These are phyloP conservation scores for Ceratosolen solmsi DNA, from an alignment of 1,140 invertebrate genomes.

Conservation along the genomic window DNA sequence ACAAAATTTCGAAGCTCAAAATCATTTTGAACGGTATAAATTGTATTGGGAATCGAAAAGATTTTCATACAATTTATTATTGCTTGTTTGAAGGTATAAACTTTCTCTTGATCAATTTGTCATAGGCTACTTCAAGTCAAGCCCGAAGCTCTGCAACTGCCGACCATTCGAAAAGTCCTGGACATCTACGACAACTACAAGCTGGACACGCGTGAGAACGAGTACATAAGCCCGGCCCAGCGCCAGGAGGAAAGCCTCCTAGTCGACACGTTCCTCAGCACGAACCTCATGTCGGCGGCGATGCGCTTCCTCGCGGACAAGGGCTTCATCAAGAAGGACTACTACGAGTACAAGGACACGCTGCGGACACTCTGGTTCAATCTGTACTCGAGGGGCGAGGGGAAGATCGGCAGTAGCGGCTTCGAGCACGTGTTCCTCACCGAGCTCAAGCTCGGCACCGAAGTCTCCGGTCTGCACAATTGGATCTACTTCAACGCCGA, in stretches of 20 bases:
- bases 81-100: no score
- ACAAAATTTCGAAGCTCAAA: no score
- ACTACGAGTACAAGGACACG: slow-evolving; percentile 79
- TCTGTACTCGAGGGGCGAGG: slow-evolving; percentile 84
- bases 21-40: no score
- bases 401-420: slow-evolving; percentile 84
- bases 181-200: slow-evolving; percentile 85
- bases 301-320: slow-evolving; percentile 77
- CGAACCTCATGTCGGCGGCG: slow-evolving; percentile 77
- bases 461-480: slow-evolving; percentile 88
- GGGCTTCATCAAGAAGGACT: slow-evolving; percentile 67
- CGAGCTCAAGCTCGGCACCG: slow-evolving; percentile 81
- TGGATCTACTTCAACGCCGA: slow-evolving; percentile 89
- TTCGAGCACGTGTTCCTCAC: slow-evolving; percentile 92
- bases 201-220: slow-evolving; percentile 81
- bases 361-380: slow-evolving; percentile 87
- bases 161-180: slow-evolving; percentile 80
- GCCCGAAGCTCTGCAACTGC: slow-evolving; percentile 75
- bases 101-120: no score
- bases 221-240: slow-evolving; percentile 82
- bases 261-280: slow-evolving; percentile 77
- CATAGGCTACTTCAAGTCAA: slow-evolving; percentile 78
- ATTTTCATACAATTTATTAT: no score
- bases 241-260: slow-evolving; percentile 77
- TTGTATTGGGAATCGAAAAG: not conserved